Evolutionary conservation across 2,113 vertebrate genomes (phyloP), one percentile per base, ranked within the genome.

Genomic region (Barbus barbus): DNA sequence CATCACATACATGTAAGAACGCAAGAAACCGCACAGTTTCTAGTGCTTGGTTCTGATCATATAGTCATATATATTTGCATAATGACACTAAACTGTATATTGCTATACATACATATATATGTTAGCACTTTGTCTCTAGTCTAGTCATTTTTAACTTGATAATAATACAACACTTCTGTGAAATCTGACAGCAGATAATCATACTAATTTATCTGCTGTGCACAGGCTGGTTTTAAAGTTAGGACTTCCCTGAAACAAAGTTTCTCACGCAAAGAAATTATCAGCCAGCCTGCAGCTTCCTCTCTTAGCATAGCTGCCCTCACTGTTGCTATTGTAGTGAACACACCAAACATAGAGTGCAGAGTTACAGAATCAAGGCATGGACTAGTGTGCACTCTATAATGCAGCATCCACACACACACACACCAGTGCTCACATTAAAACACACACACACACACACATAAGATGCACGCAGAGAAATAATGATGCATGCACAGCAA

Each of bases 211-310:
- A 87, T 89, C 85, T 67, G 20, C 46, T 28, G 60, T 26, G 81
- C 26, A 65, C 83, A 79, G 48, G 81, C 51, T 69, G 69, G 80
- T 44, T 74, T 85, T 63, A 56, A 84, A 90, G 83, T 85, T 13
- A 51, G 85, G 75, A 83, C 80, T 87, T 80, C 82, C 84, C 83
- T 85, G 76, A 12, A 46, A 84, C 86, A 48, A 56, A 84, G 61
- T 86, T 91, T 90, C 88, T 91, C 91, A 91, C 78, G 41, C 87
- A 89, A 11, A 38, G 26, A 48, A 86, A 90, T 90, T 90, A 92
- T 92, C 92, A 89, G 91, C 73, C 85, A 84, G 53, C 60, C 77
- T 53, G 84, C 90, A 91, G 90, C 90, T 92, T 93, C 92, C 89
- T 89, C 87, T 84, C 87, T 85, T 82, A 81, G 85, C 73, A 69